Evolutionary conservation across 2,888 invertebrate species (phyloP), one percentile per base, ranked within the genome.

Genomic region (Dinocampus coccinellae): DNA sequence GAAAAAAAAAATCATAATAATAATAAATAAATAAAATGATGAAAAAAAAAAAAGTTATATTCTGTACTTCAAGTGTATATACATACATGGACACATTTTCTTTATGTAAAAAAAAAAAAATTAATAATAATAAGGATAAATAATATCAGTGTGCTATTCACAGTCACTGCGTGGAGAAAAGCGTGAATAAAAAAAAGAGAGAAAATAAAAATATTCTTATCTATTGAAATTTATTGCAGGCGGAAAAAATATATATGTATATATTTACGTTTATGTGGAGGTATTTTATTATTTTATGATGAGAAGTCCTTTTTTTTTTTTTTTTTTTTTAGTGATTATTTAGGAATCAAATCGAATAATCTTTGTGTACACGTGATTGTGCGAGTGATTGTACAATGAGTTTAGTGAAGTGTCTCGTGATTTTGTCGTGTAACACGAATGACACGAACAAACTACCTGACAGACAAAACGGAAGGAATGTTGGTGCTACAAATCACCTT

Each of bases 1-100:
- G 74, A 72, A 75, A 58, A 58, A 53, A 58, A 58, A 16, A 29
- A 29, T n/a, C n/a, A n/a, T n/a, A n/a, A n/a, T n/a, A n/a, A n/a
- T n/a, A n/a, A n/a, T n/a, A n/a, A n/a, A n/a, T n/a, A n/a, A n/a
- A n/a, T n/a, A n/a, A n/a, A n/a, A n/a, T n/a, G n/a, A n/a, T n/a
- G n/a, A n/a, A n/a, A n/a, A 72, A 75, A 58, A 58, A 53, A 58
- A 58, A 16, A 29, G n/a, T 58, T 33, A 58, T 58, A 58, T 58
- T 13, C 33, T 58, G 58, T 55, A 55, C 26, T 55, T n/a, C 26
- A 26, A 55, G 55, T 55, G 22, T 55, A 55, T 64, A 26, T 52
- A 10, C 10, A 39, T 39, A 39, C n/a, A 39, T 39, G 3, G 13
- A n/a, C n/a, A 6, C n/a, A n/a, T 6, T 0, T 47, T 47, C 47